Base-by-base conservation (phyloP, 2,797 vertebrate species). In the Lycodopsis pacificus region DNA sequence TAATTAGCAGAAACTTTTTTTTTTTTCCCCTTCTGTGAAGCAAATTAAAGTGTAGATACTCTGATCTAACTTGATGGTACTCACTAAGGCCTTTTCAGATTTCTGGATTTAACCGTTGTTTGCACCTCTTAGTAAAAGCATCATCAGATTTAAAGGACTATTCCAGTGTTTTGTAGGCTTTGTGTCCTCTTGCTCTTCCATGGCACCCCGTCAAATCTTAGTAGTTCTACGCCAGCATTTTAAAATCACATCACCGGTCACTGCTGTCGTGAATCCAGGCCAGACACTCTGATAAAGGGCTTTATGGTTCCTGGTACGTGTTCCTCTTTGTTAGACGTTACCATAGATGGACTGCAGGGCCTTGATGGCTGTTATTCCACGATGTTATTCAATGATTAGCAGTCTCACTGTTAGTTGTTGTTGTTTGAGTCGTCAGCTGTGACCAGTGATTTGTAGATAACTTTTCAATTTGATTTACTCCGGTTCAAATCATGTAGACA, bases 401-500 rank as follows among this genome's bases (percentile, higher is more conserved):
- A 1, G 19, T 19, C 38, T 51, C 36, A 20, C 59, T 25, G 54
- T 62, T 61, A 20, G 46, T 19, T 71, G 30, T 56, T 71, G 30
- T 56, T 25, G 46, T 72, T 44, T 51, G 46, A 10, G 34, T 40
- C 12, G 22, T 66, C 15, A 5, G 38, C 25, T 65, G 14, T 44
- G 22, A 69, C 38, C 15, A 7, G 27, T 61, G 22, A 42, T 42
- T 17, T 53, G n/a, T 65, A 20, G 53, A 3, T 34, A 11, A 40
- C 54, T 58, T 54, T 68, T 77, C 20, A 22, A 20, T 54, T 71
- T 61, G 19, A 56, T 58, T 14, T 54, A 13, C 32, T 71, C 27
- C 19, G 6, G 13, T 13, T 65, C 12, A 67, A 30, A 40, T 71
- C 13, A 34, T 32, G 7, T 46, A 13, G 58, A 61, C 42, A 77